Conservation (phyloP, 2,888 invertebrate genomes). For the Corythucha ciliata region DNA sequence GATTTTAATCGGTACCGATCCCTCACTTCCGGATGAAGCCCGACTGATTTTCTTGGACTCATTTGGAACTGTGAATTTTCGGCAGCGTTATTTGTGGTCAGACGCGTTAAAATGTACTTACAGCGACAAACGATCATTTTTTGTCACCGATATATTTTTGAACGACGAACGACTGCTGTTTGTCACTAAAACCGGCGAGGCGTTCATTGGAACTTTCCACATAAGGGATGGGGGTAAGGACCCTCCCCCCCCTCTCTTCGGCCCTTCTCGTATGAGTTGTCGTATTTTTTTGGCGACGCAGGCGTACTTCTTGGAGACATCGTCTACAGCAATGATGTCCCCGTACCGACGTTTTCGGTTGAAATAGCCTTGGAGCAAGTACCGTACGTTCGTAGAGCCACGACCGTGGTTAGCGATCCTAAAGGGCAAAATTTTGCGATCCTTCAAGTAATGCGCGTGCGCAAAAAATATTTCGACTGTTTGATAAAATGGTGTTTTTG, state of each 20-base stretch:
- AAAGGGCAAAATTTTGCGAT: slow-evolving; percentile 69
- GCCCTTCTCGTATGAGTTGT: slow-evolving; percentile 41
- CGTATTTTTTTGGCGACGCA: slow-evolving; percentile 49
- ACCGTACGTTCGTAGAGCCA: slow-evolving; percentile 61
- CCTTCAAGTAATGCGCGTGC: slow-evolving; percentile 49
- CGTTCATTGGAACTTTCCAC: slow-evolving; percentile 48
- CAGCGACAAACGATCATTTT: too few relatives aligned
- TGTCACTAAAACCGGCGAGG: slow-evolving; percentile 57
- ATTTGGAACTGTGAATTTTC: too few relatives aligned
- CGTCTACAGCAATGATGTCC: too few relatives aligned
- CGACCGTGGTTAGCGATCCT: slow-evolving; percentile 58
- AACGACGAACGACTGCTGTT: slow-evolving; percentile 52
- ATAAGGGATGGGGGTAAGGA: slow-evolving; percentile 12
- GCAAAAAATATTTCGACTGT: too few relatives aligned
- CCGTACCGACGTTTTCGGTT: too few relatives aligned
- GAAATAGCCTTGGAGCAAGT: slow-evolving; percentile 42
- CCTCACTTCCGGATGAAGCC: neutral
- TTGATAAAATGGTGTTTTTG: slow-evolving; percentile 42
- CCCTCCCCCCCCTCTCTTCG: neutral
- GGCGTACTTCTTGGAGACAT: too few relatives aligned
- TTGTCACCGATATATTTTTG: slow-evolving; percentile 50
- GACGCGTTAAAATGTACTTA: too few relatives aligned
- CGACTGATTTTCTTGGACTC: neutral
- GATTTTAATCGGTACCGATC: too few relatives aligned
- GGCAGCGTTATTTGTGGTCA: slow-evolving; percentile 54